A percentile compares a stretch with the other conserved stretches of the same genome.
Conservation (phyloP, 2,888 invertebrate species). For the Blera fallax region DNA sequence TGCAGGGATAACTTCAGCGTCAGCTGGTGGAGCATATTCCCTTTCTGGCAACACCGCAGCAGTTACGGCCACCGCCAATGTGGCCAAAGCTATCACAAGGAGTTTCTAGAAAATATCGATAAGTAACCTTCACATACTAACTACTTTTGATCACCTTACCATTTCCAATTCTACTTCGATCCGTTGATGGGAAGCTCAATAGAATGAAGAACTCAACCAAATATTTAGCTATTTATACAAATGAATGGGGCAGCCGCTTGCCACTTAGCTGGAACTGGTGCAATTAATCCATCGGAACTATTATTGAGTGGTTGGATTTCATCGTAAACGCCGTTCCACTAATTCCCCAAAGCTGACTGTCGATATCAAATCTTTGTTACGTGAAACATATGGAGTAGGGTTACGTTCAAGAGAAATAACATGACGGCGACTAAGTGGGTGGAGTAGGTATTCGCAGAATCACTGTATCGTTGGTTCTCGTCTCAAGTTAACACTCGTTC, state of each 20-base stretch:
- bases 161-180: slow-evolving; percentile 31
- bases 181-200: neutral
- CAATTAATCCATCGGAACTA: slow-evolving; percentile 34
- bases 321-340: neutral
- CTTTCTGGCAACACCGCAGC: slow-evolving; percentile 75
- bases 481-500: slow-evolving; percentile 4
- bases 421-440: neutral
- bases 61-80: slow-evolving; percentile 20
- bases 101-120: slow-evolving; percentile 1
- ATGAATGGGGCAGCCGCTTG: neutral
- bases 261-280: slow-evolving; percentile 14
- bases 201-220: slow-evolving; percentile 12
- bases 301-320: slow-evolving; percentile 10
- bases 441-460: slow-evolving; percentile 18
- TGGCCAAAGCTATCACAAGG: slow-evolving; percentile 13
- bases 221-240: slow-evolving; percentile 42
- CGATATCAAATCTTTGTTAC: neutral
- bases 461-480: slow-evolving; percentile 22
- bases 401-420: slow-evolving; percentile 13
- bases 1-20: slow-evolving; percentile 11
- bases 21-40: slow-evolving; percentile 75
- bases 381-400: slow-evolving; percentile 2
- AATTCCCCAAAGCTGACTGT: neutral
- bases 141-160: slow-evolving; percentile 2
- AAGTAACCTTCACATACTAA: neutral